Evolutionary conservation across 2,888 invertebrate species (phyloP).

Genomic region (Tenodera sinensis): DNA sequence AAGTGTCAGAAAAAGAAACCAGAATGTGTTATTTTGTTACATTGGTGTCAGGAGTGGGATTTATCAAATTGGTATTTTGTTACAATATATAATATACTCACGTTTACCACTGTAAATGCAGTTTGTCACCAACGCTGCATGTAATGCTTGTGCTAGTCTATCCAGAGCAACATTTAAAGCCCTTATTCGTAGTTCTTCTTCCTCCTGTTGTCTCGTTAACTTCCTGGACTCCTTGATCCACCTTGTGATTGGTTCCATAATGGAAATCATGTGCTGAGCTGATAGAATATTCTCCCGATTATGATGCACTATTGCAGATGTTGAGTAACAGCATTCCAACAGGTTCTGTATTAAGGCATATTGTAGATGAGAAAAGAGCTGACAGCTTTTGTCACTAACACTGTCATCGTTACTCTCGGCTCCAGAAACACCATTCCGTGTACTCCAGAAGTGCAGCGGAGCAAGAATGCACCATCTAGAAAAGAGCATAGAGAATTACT

Average conservation of each 20-base stretch:
- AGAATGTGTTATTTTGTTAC: too few species aligned
- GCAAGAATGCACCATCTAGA: constrained; percentile 68
- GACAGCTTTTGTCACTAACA: not conserved
- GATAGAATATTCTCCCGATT: constrained; percentile 60
- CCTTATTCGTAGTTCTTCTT: constrained; percentile 43
- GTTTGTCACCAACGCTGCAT: constrained; percentile 72
- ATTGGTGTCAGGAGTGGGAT: too few species aligned
- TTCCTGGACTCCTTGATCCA: constrained; percentile 23
- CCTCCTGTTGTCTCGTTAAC: constrained; percentile 38
- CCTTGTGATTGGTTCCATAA: constrained; percentile 49
- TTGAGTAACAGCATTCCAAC: constrained; percentile 44
- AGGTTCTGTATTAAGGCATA: constrained; percentile 63
- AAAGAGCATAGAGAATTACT: constrained; percentile 36
- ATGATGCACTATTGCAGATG: not conserved
- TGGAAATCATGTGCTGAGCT: constrained; percentile 57
- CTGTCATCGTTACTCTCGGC: not conserved
- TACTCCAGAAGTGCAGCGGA: constrained; percentile 49
- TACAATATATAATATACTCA: too few species aligned
- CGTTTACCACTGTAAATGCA: constrained; percentile 78
- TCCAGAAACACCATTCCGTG: not conserved
- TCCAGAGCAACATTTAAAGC: constrained; percentile 62
- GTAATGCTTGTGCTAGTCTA: constrained; percentile 77
- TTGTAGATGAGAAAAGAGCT: constrained; percentile 62
- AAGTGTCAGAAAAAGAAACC: too few species aligned
- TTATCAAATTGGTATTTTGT: too few species aligned